Percentiles rank a stretch among this genome's conserved stretches.
phyloP scores from a whole-genome alignment of 2,888 invertebrate species.

The Mylabris sibirica region DNA sequence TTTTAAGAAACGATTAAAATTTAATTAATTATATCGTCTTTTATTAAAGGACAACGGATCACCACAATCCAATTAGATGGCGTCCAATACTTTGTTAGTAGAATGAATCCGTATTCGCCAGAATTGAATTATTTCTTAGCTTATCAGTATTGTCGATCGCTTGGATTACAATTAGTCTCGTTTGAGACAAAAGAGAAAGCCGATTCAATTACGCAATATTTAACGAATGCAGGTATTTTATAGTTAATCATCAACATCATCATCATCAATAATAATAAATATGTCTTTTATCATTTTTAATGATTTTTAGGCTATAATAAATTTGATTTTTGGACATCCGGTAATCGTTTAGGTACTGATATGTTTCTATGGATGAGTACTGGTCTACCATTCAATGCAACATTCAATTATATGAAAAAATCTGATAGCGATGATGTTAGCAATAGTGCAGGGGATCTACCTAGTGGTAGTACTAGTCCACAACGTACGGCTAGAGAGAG shows the following conservation, averaged over 20 bases:
- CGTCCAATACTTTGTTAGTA: conserved; percentile 84
- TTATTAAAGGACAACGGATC: conserved; percentile 84
- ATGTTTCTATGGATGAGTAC: conserved; percentile 93
- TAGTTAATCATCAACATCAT: too few relatives aligned
- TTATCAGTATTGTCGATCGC: conserved; percentile 86
- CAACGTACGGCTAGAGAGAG: conserved; percentile 81
- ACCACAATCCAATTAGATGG: conserved; percentile 87
- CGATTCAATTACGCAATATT: conserved; percentile 82
- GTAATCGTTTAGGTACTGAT: conserved; percentile 84
- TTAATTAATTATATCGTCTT: conserved; percentile 38
- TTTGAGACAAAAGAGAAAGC: conserved; percentile 89
- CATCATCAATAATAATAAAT: background rate
- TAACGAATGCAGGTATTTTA: conserved; percentile 76
- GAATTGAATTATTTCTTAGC: conserved; percentile 87
- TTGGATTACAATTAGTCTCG: conserved; percentile 84
- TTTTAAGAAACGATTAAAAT: too few relatives aligned
- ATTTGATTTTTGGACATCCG: conserved; percentile 89
- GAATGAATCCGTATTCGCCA: conserved; percentile 88
- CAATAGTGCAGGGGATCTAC: conserved; percentile 62
- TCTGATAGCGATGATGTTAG: conserved; percentile 43
- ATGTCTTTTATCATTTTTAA: background rate
- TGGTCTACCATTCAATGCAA: conserved; percentile 85
- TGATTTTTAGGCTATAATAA: conserved; percentile 71
- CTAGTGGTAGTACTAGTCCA: conserved; percentile 78
- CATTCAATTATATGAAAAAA: conserved; percentile 83